Evolutionary conservation across 1,140 invertebrate species (phyloP).

Genomic region (Gerris buenoi): DNA sequence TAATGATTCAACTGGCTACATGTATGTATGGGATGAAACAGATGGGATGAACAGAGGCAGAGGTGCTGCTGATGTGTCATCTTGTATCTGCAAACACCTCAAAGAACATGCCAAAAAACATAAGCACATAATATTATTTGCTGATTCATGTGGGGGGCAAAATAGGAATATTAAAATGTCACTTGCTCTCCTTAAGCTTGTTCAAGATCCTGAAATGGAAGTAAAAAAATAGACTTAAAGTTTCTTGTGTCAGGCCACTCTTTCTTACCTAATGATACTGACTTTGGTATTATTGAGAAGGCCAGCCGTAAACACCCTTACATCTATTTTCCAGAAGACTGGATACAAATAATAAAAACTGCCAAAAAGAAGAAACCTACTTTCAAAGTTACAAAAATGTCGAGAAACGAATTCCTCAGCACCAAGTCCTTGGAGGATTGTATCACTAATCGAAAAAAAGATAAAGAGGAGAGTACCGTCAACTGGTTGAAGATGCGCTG

Average conservation of each 20-base stretch:
- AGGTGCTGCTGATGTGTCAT: slow-evolving; percentile 17
- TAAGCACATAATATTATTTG: slow-evolving; percentile 17
- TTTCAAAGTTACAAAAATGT: slow-evolving; percentile 11
- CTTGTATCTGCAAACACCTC: slow-evolving; percentile 15
- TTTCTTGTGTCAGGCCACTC: slow-evolving; percentile 25
- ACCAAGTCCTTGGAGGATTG: slow-evolving; percentile 10
- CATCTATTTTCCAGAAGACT: slow-evolving; percentile 12
- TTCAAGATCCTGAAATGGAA: slow-evolving; percentile 16
- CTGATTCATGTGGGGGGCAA: slow-evolving; percentile 18
- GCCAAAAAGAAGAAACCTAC: slow-evolving; percentile 12
- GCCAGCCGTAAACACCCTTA: slow-evolving; percentile 4
- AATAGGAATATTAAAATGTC: slow-evolving; percentile 23
- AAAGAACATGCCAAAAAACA: slow-evolving; percentile 9
- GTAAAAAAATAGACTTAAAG: slow-evolving; percentile 23
- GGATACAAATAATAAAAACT: slow-evolving; percentile 9
- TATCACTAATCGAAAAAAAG: slow-evolving; percentile 10
- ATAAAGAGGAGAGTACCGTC: slow-evolving; percentile 8
- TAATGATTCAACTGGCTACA: slow-evolving; percentile 13
- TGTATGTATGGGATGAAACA: slow-evolving; percentile 19
- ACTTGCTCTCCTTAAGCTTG: slow-evolving; percentile 21
- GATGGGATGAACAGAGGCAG: slow-evolving; percentile 16
- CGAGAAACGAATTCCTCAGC: slow-evolving; percentile 10
- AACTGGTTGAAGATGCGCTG: slow-evolving; percentile 16
- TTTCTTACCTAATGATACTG: slow-evolving; percentile 20
- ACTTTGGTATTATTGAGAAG: slow-evolving; percentile 18